phyloP scores from a whole-genome alignment of 2,797 vertebrate species.

The Tapirus indicus region DNA sequence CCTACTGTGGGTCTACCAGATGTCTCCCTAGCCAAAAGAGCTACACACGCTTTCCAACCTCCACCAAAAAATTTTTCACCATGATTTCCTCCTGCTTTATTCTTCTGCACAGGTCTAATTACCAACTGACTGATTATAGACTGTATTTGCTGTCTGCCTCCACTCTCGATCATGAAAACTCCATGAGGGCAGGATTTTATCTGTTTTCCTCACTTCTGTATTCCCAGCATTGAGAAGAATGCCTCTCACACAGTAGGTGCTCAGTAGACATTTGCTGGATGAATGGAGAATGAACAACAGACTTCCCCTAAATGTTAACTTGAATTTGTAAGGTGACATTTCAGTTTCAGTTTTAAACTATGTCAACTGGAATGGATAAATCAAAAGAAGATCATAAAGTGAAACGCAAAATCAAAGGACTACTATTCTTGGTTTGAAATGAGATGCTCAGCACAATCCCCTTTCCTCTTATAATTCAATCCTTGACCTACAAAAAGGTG shows the following conservation, averaged over 20 bases:
- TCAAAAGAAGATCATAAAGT: not conserved
- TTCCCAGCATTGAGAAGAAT: not conserved
- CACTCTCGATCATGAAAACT: rapidly evolving
- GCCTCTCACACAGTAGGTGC: not conserved
- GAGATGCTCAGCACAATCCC: not conserved
- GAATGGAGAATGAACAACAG: not conserved
- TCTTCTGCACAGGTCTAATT: not conserved
- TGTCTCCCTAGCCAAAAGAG: rapidly evolving
- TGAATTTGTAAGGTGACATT: not conserved
- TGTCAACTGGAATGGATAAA: not conserved
- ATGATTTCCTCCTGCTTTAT: rapidly evolving
- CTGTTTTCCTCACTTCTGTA: not conserved
- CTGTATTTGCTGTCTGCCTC: not conserved
- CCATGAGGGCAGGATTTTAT: no score
- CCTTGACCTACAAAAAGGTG: not conserved
- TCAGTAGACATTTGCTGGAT: not conserved
- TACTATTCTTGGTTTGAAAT: not conserved
- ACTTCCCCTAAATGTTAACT: not conserved
- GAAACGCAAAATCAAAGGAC: not conserved
- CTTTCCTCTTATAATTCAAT: not conserved
- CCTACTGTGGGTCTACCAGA: not conserved
- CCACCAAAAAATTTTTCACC: rapidly evolving
- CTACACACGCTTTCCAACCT: rapidly evolving
- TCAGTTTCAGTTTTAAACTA: not conserved
- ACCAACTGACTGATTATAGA: rapidly evolving